These are phyloP conservation scores for Drosophila mercatorum DNA, from an alignment of 2,888 invertebrate genomes.

Conservation along the genomic window DNA sequence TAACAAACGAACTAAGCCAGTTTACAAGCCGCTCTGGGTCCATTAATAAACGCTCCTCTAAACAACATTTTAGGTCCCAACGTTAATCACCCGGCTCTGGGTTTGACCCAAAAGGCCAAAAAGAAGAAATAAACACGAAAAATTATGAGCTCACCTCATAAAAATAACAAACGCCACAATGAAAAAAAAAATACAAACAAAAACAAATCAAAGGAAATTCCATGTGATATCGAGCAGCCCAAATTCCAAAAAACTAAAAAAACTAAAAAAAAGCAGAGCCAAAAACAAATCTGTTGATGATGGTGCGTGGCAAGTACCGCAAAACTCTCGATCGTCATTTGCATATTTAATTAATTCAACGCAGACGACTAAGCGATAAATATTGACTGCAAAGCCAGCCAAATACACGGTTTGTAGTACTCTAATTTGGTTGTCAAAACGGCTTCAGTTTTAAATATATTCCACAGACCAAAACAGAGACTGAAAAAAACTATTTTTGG, in stretches of 20 bases:
- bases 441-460: slow-evolving; percentile 57
- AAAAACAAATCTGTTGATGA: slow-evolving; percentile 16
- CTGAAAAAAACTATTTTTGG: slow-evolving; percentile 12
- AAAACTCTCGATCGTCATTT: slow-evolving; percentile 63
- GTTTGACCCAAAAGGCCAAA: slow-evolving; percentile 60
- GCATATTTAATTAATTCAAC: slow-evolving; percentile 76
- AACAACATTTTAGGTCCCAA: slow-evolving; percentile 15
- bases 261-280: not conserved
- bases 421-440: slow-evolving; percentile 80
- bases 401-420: slow-evolving; percentile 58
- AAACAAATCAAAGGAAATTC: slow-evolving; percentile 65
- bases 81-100: slow-evolving; percentile 51
- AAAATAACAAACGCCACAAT: slow-evolving; percentile 63
- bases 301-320: slow-evolving; percentile 79
- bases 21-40: slow-evolving; percentile 1
- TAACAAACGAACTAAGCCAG: slow-evolving; percentile 5
- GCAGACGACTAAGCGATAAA: slow-evolving; percentile 45
- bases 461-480: slow-evolving; percentile 10
- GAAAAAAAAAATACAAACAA: slow-evolving; percentile 20
- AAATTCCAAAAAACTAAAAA: slow-evolving; percentile 47
- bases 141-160: slow-evolving; percentile 78
- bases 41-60: slow-evolving; percentile 32
- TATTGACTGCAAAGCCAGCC: slow-evolving; percentile 46
- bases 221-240: slow-evolving; percentile 50
- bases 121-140: slow-evolving; percentile 45